Evolutionary conservation across 2,797 vertebrate species (phyloP), one percentile per base, ranked within the genome.

Genomic region (Smutsia temminckii): DNA sequence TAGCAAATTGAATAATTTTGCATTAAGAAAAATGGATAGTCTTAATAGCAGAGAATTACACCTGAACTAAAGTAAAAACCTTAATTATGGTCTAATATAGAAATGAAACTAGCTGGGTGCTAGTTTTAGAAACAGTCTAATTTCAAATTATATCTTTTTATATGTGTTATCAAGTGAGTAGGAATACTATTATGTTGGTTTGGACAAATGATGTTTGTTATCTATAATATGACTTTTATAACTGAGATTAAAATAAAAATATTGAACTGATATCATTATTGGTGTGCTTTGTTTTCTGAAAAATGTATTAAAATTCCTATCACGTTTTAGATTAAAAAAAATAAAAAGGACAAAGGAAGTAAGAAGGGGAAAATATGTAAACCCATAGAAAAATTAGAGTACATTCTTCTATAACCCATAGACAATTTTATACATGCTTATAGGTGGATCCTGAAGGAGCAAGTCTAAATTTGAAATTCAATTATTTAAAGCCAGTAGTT

Each of bases 191-290:
- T 51, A 32, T 18, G 66, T 94, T 37, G 51, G 5, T 66, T 85
- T 77, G 32, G 20, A 66, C n/a, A 81, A 92, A 66, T 49, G 4
- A 27, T 14, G 51, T 94, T 87, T 94, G 51, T 23, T 81, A 68
- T 74, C 6, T 29, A 37, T 6, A 81, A 27, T 32, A 32, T 32
- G 4, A 61, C 14, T 71, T 88, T 64, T 85, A 68, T 72, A 71
- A 46, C 18, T 92, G 40, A 95, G 4, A 37, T 91, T 87, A 95
- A 87, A 95, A 71, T 34, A 77, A 34, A 79, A 68, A 84, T 86
- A 55, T 91, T 72, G 32, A 13, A 32, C 29, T 79, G 20, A 20
- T 88, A 72, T 25, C 13, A 9, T 91, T 77, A 59, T 64, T 93
- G 32, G 8, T 74, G 1, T 66, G n/a, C 32, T 27, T 89, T 68